Evolutionary conservation across 2,797 vertebrate genomes (phyloP), one percentile per base, ranked within the genome.

Genomic region (Margarornis squamiger): DNA sequence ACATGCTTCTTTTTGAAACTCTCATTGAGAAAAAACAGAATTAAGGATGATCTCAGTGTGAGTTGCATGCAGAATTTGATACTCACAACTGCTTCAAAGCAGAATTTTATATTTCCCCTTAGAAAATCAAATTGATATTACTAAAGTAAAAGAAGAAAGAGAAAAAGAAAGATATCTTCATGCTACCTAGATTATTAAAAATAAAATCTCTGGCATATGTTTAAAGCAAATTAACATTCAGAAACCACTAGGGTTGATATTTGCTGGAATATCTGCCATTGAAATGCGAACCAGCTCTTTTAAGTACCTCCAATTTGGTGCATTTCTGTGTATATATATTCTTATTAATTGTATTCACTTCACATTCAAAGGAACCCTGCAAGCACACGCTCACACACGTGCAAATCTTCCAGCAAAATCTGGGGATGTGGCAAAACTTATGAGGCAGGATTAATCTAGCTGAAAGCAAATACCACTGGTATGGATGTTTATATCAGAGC

Each of bases 1-100:
- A 66, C 66, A 38, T 48, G 59, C 36, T 81, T 26, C 22, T 83
- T 80, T 89, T 79, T 80, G 58, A 71, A 90, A 43, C 15, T 41
- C 5, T 73, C 34, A 17, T 3, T 81, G 94, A 95, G 48, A 83
- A 94, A 96, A 95, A 87, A 10, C 22, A 93, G 86, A 96, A 91
- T 92, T 94, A 92, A 76, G 65, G 34, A 81, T 85, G 67, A 94
- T 95, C 51, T 86, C 27, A 74, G 16, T 73, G 63, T 8, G 30
- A 16, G 30, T 34, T 58, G 59, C 43, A 84, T 51, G 62, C 21
- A 80, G 78, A 84, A 75, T 79, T 88, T 65, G 29, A 65, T 89
- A 77, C 14, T 65, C 52, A 73, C 65, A 10, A 16, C 74, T 91
- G 55, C 76, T 88, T 94, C 78, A 90, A 88, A 81, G 49, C 14